Conservation (phyloP, 2,888 invertebrate genomes). For the Eupithecia inturbata region DNA sequence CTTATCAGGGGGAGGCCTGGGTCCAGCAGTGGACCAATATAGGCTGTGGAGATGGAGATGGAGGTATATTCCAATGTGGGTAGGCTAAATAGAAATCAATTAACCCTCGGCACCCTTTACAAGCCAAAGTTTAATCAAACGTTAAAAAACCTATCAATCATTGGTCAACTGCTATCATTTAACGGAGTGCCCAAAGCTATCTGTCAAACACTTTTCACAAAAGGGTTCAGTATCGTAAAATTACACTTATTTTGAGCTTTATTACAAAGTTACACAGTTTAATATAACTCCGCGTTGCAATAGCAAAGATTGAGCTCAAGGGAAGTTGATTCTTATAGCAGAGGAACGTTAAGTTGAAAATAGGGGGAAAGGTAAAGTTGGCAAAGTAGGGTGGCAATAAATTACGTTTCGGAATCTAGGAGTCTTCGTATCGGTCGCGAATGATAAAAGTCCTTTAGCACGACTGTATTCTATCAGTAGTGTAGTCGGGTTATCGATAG, state of each 20-base stretch:
- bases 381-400: slow-evolving; percentile 72
- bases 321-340: slow-evolving; percentile 33
- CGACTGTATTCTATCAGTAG: slow-evolving; percentile 66
- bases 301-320: slow-evolving; percentile 19
- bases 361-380: slow-evolving; percentile 27
- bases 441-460: slow-evolving; percentile 78
- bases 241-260: slow-evolving; percentile 34
- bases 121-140: slow-evolving; percentile 41
- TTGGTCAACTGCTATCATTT: slow-evolving; percentile 51
- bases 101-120: slow-evolving; percentile 17
- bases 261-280: slow-evolving; percentile 24
- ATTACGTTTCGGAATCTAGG: slow-evolving; percentile 72
- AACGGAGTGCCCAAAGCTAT: slow-evolving; percentile 51
- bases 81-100: slow-evolving; percentile 30
- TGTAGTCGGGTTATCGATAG: slow-evolving; percentile 53
- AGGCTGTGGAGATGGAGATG: too few relatives aligned
- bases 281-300: slow-evolving; percentile 33
- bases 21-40: too few relatives aligned
- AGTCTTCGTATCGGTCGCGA: slow-evolving; percentile 75
- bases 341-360: slow-evolving; percentile 22
- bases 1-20: too few relatives aligned
- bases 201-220: slow-evolving; percentile 55
- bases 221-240: slow-evolving; percentile 41
- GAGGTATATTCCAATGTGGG: too few relatives aligned
- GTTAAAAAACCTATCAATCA: slow-evolving; percentile 53